Conservation (phyloP, 2,888 invertebrate species). For the Brachyptera risi region DNA sequence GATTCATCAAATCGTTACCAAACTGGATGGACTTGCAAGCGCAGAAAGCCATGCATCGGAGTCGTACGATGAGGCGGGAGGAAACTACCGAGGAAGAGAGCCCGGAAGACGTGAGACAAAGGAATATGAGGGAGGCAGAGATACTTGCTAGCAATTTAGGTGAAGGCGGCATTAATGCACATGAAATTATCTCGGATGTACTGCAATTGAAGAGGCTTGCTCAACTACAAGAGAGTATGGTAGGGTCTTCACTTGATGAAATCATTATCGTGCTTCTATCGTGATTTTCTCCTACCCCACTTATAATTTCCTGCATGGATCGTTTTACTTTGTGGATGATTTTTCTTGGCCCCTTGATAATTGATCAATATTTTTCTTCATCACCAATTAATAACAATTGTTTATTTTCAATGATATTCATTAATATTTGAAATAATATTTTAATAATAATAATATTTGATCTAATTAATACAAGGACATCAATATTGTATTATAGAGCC, state of each 20-base stretch:
- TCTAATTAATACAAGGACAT: no score
- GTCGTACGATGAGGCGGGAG: conserved; percentile 46
- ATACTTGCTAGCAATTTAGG: conserved; percentile 89
- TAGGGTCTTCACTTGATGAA: conserved; percentile 38
- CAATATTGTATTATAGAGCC: no score
- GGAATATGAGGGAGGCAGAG: conserved; percentile 85
- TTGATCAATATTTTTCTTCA: neutral
- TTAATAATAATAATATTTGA: no score
- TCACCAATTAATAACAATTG: neutral
- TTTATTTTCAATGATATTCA: no score
- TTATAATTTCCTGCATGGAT: no score
- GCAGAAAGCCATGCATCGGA: conserved; percentile 44
- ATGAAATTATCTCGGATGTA: conserved; percentile 84
- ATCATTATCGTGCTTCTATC: neutral
- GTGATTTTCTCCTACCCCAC: neutral
- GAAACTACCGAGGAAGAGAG: conserved; percentile 67
- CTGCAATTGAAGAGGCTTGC: conserved; percentile 79
- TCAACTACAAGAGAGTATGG: conserved; percentile 88
- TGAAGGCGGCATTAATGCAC: conserved; percentile 76
- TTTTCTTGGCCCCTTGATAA: neutral
- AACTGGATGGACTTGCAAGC: conserved; percentile 69
- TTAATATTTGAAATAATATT: no score
- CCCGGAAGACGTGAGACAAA: conserved; percentile 70
- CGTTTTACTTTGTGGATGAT: no score
- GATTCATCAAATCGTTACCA: conserved; percentile 84